Conservation (phyloP, 2,113 vertebrate genomes). For the Rhinogobius similis region DNA sequence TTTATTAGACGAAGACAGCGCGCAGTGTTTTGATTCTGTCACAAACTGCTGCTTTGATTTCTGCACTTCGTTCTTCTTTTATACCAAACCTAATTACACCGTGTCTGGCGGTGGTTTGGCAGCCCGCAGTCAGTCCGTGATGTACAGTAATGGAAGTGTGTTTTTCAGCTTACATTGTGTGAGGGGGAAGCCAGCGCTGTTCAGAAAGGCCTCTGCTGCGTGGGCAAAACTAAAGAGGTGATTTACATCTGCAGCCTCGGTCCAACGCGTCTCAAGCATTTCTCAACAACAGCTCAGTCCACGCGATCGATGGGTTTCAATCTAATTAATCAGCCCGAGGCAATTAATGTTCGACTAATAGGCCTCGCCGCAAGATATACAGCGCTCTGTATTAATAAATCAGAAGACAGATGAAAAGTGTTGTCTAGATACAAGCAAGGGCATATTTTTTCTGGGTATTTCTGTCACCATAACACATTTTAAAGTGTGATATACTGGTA, state of each 20-base stretch:
- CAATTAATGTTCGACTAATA: conserved; percentile 37
- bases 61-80: background rate
- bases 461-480: too few relatives aligned
- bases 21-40: too few relatives aligned
- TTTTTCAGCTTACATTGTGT: conserved; percentile 45
- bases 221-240: conserved; percentile 54
- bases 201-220: conserved; percentile 37
- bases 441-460: too few relatives aligned
- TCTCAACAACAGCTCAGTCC: conserved; percentile 43
- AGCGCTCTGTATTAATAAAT: background rate
- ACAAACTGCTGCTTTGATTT: background rate
- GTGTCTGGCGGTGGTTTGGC: conserved; percentile 5
- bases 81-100: conserved; percentile 3
- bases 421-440: background rate
- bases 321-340: conserved; percentile 41
- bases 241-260: conserved; percentile 56
- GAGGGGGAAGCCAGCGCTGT: conserved; percentile 28
- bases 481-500: too few relatives aligned
- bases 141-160: conserved; percentile 15
- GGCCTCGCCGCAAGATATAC: background rate
- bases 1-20: too few relatives aligned
- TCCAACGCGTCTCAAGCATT: conserved; percentile 23
- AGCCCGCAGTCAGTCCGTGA: conserved; percentile 7
- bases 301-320: conserved; percentile 44
- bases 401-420: background rate